Evolutionary conservation across 37 sponge, comb jelly and placozoan genomes (phyloP).

Genomic region (Hormiphora californensis): DNA sequence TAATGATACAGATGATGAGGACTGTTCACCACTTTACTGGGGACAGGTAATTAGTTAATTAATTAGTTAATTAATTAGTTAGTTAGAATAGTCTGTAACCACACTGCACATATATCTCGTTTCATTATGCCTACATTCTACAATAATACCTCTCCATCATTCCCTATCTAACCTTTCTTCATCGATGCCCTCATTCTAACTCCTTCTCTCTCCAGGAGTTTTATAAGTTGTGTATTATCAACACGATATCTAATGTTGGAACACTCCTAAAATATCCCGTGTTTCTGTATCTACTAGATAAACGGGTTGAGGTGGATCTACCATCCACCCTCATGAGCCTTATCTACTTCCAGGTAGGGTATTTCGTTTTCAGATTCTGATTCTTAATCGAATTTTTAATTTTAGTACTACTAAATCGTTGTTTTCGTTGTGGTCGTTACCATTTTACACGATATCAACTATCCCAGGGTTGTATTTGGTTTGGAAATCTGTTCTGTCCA

Average conservation of each 20-base stretch:
- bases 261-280: not conserved
- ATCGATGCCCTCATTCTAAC: too few species aligned
- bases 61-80: not conserved
- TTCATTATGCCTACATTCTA: too few species aligned
- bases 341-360: conserved; percentile 36
- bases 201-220: not conserved
- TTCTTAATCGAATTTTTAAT: not conserved
- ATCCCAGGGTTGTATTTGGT: conserved; percentile 52
- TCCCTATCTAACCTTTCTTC: too few species aligned
- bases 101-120: too few species aligned
- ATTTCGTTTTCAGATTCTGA: not conserved
- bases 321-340: conserved; percentile 22
- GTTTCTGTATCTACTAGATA: not conserved
- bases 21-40: conserved; percentile 34
- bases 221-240: not conserved
- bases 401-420: not conserved
- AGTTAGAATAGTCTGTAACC: too few species aligned
- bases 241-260: not conserved
- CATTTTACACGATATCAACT: not conserved
- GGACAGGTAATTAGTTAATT: not conserved
- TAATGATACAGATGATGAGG: not conserved
- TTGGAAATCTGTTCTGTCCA: conserved; percentile 50
- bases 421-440: not conserved
- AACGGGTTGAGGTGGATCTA: not conserved
- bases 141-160: too few species aligned